These are phyloP conservation scores for Steatornis caripensis DNA, from an alignment of 2,113 vertebrate genomes.

Conservation along the genomic window DNA sequence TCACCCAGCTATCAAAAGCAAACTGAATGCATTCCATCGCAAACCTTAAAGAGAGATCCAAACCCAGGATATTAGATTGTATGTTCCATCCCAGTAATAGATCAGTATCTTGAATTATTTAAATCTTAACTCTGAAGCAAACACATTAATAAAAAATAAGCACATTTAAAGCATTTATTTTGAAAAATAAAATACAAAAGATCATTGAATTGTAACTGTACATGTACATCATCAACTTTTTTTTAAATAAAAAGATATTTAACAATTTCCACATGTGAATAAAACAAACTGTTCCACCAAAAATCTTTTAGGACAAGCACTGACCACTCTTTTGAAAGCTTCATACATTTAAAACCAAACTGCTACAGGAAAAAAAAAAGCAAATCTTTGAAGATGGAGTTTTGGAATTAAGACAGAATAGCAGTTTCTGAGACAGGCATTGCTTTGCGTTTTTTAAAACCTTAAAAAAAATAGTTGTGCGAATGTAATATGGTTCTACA, in stretches of 20 bases:
- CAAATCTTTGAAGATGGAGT: not conserved
- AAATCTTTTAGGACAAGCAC: constrained; percentile 21
- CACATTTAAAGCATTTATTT: constrained; percentile 83
- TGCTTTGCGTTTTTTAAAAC: not conserved
- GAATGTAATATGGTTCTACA: not conserved
- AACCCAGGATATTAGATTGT: not conserved
- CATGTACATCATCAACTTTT: constrained; percentile 60
- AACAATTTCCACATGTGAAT: constrained; percentile 63
- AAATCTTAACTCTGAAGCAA: not conserved
- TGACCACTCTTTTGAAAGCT: not conserved
- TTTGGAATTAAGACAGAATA: not conserved
- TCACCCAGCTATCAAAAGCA: not conserved
- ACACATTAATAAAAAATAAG: not conserved
- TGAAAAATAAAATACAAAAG: constrained; percentile 88
- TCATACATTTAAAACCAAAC: not conserved
- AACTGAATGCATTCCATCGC: not conserved
- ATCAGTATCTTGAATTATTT: not conserved
- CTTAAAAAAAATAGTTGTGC: not conserved
- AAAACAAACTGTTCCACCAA: constrained; percentile 50
- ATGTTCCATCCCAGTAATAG: not conserved
- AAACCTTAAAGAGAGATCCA: not conserved
- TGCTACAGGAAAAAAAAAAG: not conserved
- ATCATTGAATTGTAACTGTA: constrained; percentile 74
- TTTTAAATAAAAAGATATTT: constrained; percentile 75
- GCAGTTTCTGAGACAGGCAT: not conserved